Base-by-base conservation (phyloP, 2,797 vertebrate species). In the Megalops cyprinoides region DNA sequence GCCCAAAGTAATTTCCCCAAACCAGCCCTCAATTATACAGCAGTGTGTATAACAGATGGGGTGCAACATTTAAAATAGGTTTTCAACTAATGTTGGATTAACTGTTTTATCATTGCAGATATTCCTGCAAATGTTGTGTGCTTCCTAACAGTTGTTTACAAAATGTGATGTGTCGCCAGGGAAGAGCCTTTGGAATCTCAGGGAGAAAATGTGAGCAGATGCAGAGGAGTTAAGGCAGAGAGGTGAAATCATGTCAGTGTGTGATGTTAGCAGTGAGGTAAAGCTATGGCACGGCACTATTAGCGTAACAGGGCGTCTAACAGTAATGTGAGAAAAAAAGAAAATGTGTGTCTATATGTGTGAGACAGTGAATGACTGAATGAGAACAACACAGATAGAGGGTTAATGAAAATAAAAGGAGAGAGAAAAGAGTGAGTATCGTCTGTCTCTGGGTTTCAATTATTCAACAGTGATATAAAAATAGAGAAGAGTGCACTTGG, bases 381-480 rank as follows among this genome's bases (percentile, higher is more conserved):
- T 71, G 65, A 71, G 62, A 53, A 51, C 60, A 74, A 73, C 71
- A 15, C 4, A 23, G 23, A 39, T 48, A 23, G 51, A 28, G 44
- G 79, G 55, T 75, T 49, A 4, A 62, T 77, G 56, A 60, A 77
- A 62, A 65, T 28, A 18, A 39, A 34, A 69, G 15, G 34, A 60
- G 37, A 28, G 39, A 25, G 39, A 37, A 76, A 53, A 56, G 51
- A 39, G 51, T 55, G 75, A 44, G 37, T 58, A 44, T 77, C 55
- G 31, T 75, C 28, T 75, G 71, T 60, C 71, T 23, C 20, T 25
- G 55, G 55, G 56, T 28, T 42, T 75, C 53, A 58, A 58, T 58
- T 62, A 75, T 75, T 62, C 44, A 80, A 73, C 28, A 62, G 12
- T 56, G 55, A 37, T 74, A 80, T 60, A 58, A 49, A 76, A 42